These are phyloP conservation scores for Alouatta palliata DNA, from an alignment of 2,113 vertebrate genomes.

Conservation along the genomic window DNA sequence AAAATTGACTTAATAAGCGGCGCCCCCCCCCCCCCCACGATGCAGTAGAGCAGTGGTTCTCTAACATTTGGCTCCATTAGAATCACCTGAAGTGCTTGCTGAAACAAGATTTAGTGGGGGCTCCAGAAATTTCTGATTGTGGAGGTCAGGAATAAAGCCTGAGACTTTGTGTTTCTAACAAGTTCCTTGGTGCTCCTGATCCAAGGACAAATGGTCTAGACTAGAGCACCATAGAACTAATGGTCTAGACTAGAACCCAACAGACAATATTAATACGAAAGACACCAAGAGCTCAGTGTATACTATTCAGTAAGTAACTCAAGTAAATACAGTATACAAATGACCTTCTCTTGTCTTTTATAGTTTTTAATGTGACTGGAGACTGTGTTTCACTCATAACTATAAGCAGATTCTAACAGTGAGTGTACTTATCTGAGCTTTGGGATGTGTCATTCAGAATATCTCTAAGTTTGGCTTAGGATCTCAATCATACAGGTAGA, in stretches of 20 bases:
- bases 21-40: too few species aligned
- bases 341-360: not conserved
- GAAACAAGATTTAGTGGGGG: not conserved
- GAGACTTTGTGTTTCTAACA: not conserved
- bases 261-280: not conserved
- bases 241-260: not conserved
- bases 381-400: not conserved
- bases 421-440: not conserved
- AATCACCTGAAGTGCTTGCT: not conserved
- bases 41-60: accelerated
- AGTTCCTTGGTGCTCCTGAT: not conserved
- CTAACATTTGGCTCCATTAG: not conserved
- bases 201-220: not conserved
- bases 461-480: not conserved
- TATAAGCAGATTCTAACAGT: not conserved
- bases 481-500: not conserved
- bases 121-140: not conserved
- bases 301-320: not conserved
- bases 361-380: not conserved
- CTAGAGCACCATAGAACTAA: not conserved
- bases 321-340: not conserved
- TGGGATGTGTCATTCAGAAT: not conserved
- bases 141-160: not conserved
- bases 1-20: not conserved
- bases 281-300: not conserved